phyloP scores from a whole-genome alignment of 2,888 invertebrate genomes.

The Machimus atricapillus region DNA sequence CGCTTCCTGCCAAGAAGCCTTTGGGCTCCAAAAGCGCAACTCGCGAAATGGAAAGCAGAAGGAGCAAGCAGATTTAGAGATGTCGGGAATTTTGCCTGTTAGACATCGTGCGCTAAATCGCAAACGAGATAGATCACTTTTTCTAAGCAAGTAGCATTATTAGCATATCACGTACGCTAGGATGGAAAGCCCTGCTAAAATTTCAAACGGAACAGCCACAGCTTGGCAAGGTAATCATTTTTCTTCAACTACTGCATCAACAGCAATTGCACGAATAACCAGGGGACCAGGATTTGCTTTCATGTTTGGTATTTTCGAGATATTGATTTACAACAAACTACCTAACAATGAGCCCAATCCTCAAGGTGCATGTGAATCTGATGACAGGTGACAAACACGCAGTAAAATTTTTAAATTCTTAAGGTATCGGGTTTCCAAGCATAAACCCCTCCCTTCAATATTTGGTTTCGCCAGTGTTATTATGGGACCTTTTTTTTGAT shows the following conservation, averaged over 20 bases:
- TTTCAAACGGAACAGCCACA: neutral
- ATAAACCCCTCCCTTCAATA: neutral
- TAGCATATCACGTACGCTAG: slow-evolving; percentile 16
- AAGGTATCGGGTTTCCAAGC: neutral
- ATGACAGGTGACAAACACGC: neutral
- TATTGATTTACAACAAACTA: neutral
- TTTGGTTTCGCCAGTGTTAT: neutral
- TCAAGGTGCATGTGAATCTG: neutral
- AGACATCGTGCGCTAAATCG: slow-evolving; percentile 2
- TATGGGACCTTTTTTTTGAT: neutral
- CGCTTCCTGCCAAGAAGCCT: slow-evolving; percentile 5
- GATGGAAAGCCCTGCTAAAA: neutral
- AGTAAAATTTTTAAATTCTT: neutral
- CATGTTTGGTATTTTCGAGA: neutral
- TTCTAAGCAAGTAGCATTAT: neutral
- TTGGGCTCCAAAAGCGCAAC: neutral
- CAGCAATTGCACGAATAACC: neutral
- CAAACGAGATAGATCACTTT: slow-evolving; percentile 23
- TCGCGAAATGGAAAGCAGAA: neutral
- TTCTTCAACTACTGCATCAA: neutral
- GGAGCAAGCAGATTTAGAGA: neutral
- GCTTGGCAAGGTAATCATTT: neutral
- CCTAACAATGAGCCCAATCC: neutral
- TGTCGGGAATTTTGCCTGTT: neutral
- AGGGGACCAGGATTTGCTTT: neutral